Conservation (phyloP, 1,140 invertebrate genomes). For the Habropoda laboriosa region DNA sequence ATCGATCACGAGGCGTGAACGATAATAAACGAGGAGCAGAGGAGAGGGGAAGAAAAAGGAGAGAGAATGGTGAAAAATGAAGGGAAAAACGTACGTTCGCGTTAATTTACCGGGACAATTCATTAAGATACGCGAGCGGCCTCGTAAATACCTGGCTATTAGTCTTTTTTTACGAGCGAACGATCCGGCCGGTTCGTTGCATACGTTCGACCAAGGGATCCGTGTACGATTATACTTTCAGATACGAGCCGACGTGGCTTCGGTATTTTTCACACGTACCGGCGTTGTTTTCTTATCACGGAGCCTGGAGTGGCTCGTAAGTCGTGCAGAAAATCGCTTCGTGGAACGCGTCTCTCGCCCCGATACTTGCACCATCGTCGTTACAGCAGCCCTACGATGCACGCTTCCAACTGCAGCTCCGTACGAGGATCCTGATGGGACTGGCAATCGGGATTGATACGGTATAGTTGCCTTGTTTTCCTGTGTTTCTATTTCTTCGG, state of each 20-base stretch:
- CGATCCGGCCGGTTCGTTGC: neutral
- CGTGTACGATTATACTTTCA: slow-evolving; percentile 47
- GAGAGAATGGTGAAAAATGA: rapidly evolving
- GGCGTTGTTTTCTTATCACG: slow-evolving; percentile 36
- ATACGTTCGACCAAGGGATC: slow-evolving; percentile 6
- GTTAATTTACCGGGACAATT: slow-evolving; percentile 17
- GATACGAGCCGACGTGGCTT: neutral
- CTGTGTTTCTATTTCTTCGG: too few species aligned
- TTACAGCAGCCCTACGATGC: neutral
- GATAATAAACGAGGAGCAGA: too few species aligned
- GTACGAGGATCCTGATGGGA: neutral
- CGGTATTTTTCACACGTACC: slow-evolving; percentile 44
- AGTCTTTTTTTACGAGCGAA: neutral
- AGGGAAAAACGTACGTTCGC: neutral
- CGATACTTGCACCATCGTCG: neutral
- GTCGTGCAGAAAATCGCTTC: slow-evolving; percentile 27
- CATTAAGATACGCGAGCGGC: slow-evolving; percentile 2
- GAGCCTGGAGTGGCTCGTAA: slow-evolving; percentile 16
- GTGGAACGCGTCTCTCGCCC: slow-evolving; percentile 4
- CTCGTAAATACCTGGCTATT: neutral
- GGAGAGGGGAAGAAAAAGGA: too few species aligned
- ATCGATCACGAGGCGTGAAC: neutral
- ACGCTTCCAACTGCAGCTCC: neutral
- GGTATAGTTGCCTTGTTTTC: too few species aligned
- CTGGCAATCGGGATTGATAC: neutral